Base-by-base conservation (phyloP, 2,888 invertebrate species). In the Caenorhabditis wallacei region DNA sequence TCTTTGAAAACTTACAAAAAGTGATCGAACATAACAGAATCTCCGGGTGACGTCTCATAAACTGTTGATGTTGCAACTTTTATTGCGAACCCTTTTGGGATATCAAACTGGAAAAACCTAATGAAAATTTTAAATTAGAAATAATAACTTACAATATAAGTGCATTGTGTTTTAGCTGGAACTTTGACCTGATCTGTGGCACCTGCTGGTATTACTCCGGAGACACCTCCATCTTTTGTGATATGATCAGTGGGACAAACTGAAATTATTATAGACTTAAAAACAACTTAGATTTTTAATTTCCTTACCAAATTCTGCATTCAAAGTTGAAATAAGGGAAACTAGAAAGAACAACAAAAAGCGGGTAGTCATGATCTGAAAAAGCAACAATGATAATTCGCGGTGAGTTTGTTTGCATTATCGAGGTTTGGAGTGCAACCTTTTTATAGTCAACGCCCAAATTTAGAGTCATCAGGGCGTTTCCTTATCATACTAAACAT, bases 51-150 rank as follows among this genome's bases (percentile, higher is more conserved):
- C 1, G 35, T 30, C 7, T 78, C 69, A 22, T 78, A 78, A 13
- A n/a, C 16, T 11, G 78, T 20, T 3, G 63, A 43, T 4, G 40
- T 43, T n/a, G 61, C 78, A 37, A 69, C 43, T 61, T 54, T 61
- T 10, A 78, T 2, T 4, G 78, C 78, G 11, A 46, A 78, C n/a
- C 78, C 78, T 48, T 70, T 69, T 1, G 69, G 78, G 10, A 78
- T 63, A 13, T 69, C 69, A 18, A 78, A 78, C 78, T 78, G 48
- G 22, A 78, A 46, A 8, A 26, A 22, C 4, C 20, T 57, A 16
- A 20, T 40, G 1, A 16, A 16, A 13, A n/a, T 37, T 37, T 16
- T 13, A 53, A 22, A 18, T 48, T 18, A 2, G 3, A 20, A 18
- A 37, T 8, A 22, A 24, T 1, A 69, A 26, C 64, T 64, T 0